Evolutionary conservation across 2,113 vertebrate genomes (phyloP), one percentile per base, ranked within the genome.

Genomic region (Probosciger aterrimus): DNA sequence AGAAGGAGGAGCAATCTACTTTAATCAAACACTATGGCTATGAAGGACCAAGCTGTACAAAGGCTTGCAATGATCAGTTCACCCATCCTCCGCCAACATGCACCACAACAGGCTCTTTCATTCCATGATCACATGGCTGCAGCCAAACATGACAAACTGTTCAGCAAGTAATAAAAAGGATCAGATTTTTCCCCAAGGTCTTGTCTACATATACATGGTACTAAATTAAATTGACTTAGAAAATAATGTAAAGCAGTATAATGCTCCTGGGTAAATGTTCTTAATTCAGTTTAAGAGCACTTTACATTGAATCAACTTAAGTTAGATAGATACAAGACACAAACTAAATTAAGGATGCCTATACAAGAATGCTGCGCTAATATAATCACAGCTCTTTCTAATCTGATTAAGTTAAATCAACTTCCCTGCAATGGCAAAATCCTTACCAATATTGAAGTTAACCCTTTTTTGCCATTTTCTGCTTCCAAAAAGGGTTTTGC

Each of bases 81-180:
- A 1, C 89, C 94, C 95, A 95, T 95, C 95, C 95, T 95, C 93
- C 95, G 75, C 43, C 86, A 71, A 81, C 35, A 50, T 1, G 27
- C 9, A 81, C 35, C 86, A 97, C 91, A 97, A 95, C 83, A 76
- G 70, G 47, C 74, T 91, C 95, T 93, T 97, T 97, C 87, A 95
- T 95, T 85, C 59, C 75, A 65, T 0, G 0, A 77, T 90, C 94
- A 90, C 93, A 77, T 62, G 84, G 91, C 87, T 91, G 82, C 74
- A 95, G 86, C 43, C 84, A 87, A 93, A 96, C 85, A 85, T 57
- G 67, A 94, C 90, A 95, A 39, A 82, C 63, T 85, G 84, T 76
- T 95, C 90, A 95, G 93, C 75, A 87, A 87, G 70, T 93, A 96
- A 96, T 96, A 85, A 96, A 96, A 96, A 91, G 89, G 85, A 96